These are phyloP conservation scores for Peribatodes rhomboidaria DNA, from an alignment of 2,888 invertebrate genomes.

Conservation along the genomic window DNA sequence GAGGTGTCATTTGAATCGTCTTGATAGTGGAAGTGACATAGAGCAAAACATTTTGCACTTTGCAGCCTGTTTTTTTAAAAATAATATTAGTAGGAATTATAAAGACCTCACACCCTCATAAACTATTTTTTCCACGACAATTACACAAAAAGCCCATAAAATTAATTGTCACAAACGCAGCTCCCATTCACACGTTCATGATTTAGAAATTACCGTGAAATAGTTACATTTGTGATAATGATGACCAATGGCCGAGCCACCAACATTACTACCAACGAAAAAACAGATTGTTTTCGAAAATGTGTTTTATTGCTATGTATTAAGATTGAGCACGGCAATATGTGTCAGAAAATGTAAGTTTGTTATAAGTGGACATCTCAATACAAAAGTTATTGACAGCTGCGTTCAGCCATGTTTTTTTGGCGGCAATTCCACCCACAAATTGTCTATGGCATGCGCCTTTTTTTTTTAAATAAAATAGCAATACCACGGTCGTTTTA, in stretches of 20 bases:
- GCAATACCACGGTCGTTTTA: constrained; percentile 67
- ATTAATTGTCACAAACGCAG: constrained; percentile 76
- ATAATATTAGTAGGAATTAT: background rate
- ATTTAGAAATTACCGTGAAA: constrained; percentile 67
- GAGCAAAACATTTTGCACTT: no score
- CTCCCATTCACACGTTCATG: constrained; percentile 72
- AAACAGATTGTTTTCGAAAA: constrained; percentile 33
- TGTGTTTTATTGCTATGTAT: constrained; percentile 21
- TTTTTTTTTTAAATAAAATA: constrained; percentile 53
- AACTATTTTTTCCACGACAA: constrained; percentile 78
- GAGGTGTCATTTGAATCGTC: no score
- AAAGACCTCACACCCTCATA: constrained; percentile 65
- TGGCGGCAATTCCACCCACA: constrained; percentile 41
- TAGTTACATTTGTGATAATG: constrained; percentile 53
- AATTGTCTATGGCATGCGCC: constrained; percentile 54
- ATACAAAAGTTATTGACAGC: constrained; percentile 74
- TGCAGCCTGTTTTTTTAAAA: no score
- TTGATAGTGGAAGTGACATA: no score
- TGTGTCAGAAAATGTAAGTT: constrained; percentile 35
- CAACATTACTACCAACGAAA: background rate
- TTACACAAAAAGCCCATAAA: constrained; percentile 77
- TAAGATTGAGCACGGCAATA: constrained; percentile 34
- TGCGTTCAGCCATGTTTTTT: constrained; percentile 71
- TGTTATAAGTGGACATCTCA: constrained; percentile 67
- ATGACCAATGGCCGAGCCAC: constrained; percentile 67